These are phyloP conservation scores for Ligdia adustata DNA, from an alignment of 2,888 invertebrate genomes.

Conservation along the genomic window DNA sequence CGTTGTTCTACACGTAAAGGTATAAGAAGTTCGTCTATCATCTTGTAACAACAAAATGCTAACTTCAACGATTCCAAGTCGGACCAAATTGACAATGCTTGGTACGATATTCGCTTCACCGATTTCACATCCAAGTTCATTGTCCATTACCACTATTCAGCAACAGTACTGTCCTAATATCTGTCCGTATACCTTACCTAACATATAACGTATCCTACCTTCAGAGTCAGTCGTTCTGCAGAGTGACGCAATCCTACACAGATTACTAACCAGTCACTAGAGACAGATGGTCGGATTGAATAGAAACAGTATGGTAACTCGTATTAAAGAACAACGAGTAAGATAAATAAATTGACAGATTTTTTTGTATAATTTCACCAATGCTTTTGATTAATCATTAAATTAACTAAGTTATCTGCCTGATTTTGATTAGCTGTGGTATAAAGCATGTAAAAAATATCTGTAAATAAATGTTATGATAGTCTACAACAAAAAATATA, in stretches of 20 bases:
- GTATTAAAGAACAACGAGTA: neutral
- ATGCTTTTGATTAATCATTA: too few relatives aligned
- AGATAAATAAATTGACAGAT: too few relatives aligned
- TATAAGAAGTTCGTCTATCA: too few relatives aligned
- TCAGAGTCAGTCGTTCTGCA: neutral
- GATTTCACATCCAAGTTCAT: constrained; percentile 17
- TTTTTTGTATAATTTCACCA: too few relatives aligned
- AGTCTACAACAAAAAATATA: too few relatives aligned
- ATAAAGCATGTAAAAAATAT: too few relatives aligned
- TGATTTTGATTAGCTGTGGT: too few relatives aligned
- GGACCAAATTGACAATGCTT: neutral
- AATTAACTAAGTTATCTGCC: too few relatives aligned
- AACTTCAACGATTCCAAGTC: too few relatives aligned
- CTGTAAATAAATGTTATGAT: too few relatives aligned
- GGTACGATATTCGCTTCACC: neutral
- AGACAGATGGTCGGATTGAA: constrained; percentile 9
- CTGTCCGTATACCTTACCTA: constrained; percentile 19
- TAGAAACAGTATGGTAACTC: constrained; percentile 12
- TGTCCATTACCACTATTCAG: constrained; percentile 8
- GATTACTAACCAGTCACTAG: constrained; percentile 29
- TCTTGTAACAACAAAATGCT: too few relatives aligned
- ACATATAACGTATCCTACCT: constrained; percentile 10
- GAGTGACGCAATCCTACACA: constrained; percentile 63
- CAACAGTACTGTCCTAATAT: constrained; percentile 13
- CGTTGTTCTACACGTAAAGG: too few relatives aligned